Base-by-base conservation (phyloP, 2,113 vertebrate species). In the Cyprinus carpio region DNA sequence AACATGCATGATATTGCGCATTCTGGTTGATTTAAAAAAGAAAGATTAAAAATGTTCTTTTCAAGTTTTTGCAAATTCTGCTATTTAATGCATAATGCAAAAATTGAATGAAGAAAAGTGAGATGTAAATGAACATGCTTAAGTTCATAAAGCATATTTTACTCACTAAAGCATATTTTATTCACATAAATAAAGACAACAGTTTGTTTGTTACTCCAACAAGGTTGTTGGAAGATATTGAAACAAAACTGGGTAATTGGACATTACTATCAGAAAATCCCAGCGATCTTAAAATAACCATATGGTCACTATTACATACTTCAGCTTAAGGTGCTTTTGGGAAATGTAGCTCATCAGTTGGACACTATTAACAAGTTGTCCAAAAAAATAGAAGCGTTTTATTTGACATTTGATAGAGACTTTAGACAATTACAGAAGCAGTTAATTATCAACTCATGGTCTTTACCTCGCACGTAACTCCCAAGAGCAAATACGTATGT, bases 361-460 rank as follows among this genome's bases (percentile, higher is more conserved):
- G 56, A 0, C 56, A n/a, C 56, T 60, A n/a, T n/a, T 60, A 60
- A 60, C 23, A n/a, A 60, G 9, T 12, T 71, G 67, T 71, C 31
- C 34, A 71, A 46, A 74, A 40, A 72, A 11, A 40, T 40, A 43
- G 37, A 74, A 43, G 69, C 0, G 9, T 71, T 23, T 74, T 0
- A 46, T 74, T 74, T 75, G 25, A 15, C 51, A 85, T 85, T 78
- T 56, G 13, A 18, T 15, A 23, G 11, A 49, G 60, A 37, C 85
- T 75, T 71, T 18, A 54, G 85, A 51, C 79, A 75, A 81, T 75
- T 80, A 31, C 16, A 25, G 6, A 31, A 58, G 16, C 23, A 54
- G 27, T 25, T 77, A 77, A 54, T 71, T 85, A 58, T 43, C 27
- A 60, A 11, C 37, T 79, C 25, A 20, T 40, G 84, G 34, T 85